Conservation (phyloP, 2,888 invertebrate species). For the Pocota personata region DNA sequence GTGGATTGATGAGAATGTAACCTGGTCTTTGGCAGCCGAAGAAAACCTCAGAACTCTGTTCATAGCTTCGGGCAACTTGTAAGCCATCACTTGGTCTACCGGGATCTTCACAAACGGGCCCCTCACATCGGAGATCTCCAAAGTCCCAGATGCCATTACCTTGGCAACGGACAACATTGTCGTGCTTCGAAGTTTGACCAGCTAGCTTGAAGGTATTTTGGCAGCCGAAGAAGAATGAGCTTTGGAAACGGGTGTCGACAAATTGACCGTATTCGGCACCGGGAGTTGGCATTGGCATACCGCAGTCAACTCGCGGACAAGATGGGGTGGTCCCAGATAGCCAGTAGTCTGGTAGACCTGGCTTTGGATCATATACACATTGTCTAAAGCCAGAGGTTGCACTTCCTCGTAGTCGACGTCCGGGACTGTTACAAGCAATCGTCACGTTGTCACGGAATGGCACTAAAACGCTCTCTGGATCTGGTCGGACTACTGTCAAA, state of each 20-base stretch:
- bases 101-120: conserved; percentile 98
- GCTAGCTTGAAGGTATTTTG: conserved; percentile 97
- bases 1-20: conserved; percentile 94
- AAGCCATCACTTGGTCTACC: conserved; percentile 96
- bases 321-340: conserved; percentile 92
- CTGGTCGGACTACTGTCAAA: conserved; percentile 89
- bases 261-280: conserved; percentile 97
- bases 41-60: conserved; percentile 94
- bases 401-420: conserved; percentile 91
- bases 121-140: conserved; percentile 96
- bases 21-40: conserved; percentile 96
- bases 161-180: conserved; percentile 95
- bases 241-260: conserved; percentile 94
- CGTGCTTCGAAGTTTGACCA: conserved; percentile 95
- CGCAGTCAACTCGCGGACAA: conserved; percentile 95
- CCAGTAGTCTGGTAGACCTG: conserved; percentile 95
- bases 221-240: conserved; percentile 97
- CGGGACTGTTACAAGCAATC: conserved; percentile 90
- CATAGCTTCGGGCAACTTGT: conserved; percentile 92
- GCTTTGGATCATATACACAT: conserved; percentile 97
- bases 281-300: conserved; percentile 94
- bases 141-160: conserved; percentile 98
- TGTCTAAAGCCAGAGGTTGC: conserved; percentile 94
- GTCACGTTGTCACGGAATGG: conserved; percentile 96
- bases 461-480: conserved; percentile 92